Base-by-base conservation (phyloP, 30 jellyfish, hydroid and myxozoan species). In the Nemopilema nomurai region DNA sequence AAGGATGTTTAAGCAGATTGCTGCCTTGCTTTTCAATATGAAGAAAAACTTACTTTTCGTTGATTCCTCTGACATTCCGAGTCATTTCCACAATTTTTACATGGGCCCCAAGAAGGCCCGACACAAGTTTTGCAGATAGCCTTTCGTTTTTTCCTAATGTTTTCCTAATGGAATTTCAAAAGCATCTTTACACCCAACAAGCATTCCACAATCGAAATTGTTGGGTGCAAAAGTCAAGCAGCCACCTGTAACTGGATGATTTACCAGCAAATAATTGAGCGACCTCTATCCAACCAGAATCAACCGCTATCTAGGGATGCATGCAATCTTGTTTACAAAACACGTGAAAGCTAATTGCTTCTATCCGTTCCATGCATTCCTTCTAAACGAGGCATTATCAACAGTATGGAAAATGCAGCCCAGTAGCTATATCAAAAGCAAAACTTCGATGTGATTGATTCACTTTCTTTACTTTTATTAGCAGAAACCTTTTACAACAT, bases 51-150 rank as follows among this genome's bases (percentile, higher is more conserved):
- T 68, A 84, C 93, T 74, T 28, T 84, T 84, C 87, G 76, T 49
- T 71, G 93, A 67, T 53, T 84, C 63, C 93, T 84, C 87, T 84
- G 93, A 84, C 93, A 84, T 84, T 84, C 93, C 93, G 93, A 71
- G 93, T 84, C 93, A 84, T 84, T 63, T 82, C 93, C 87, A 84
- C 82, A 26, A 65, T 4, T 84, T 84, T 84, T 84, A 80, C 93
- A 74, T 74, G 62, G 91, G 87, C 93, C 93, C 74, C 0, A 51
- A 53, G 27, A n/a, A 77, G 93, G 93, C 87, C 93, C 78, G 30
- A 50, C 71, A 21, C 81, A 25, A 31, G 28, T 25, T 22, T 49
- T 25, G 49, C 53, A 31, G 30, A 18, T 57, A 17, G 9, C 19
- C 73, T 63, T 63, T 63, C 30, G 28, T 20, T 20, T 20, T 63